Percentiles rank a stretch among this genome's conserved stretches.
These are phyloP conservation scores for Allolobophora icterica DNA, from an alignment of 2,888 invertebrate genomes.

Conservation along the genomic window DNA sequence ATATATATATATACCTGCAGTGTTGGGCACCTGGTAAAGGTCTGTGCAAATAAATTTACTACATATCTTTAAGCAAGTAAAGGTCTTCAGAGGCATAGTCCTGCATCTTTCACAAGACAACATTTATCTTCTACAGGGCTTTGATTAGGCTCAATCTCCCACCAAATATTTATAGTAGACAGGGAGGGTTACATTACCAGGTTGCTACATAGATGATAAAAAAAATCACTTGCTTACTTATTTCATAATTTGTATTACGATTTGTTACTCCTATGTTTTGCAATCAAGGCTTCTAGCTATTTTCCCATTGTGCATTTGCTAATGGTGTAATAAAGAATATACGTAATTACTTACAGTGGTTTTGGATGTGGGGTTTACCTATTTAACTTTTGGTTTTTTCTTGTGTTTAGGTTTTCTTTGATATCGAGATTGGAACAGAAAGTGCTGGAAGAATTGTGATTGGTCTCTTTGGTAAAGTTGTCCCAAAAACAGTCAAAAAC, in stretches of 20 bases:
- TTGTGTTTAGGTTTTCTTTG: constrained; percentile 81
- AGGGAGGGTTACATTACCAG: no score
- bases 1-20: no score
- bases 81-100: background rate
- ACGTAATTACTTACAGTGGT: background rate
- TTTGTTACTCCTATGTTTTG: no score
- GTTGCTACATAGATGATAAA: no score
- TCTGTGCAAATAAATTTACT: background rate
- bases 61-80: background rate
- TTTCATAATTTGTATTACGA: no score
- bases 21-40: background rate
- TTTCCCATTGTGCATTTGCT: no score
- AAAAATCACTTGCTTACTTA: no score
- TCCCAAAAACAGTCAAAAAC: constrained; percentile 86
- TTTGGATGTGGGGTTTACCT: no score
- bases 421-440: constrained; percentile 79
- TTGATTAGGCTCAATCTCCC: background rate
- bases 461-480: constrained; percentile 91
- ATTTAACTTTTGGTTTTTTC: background rate
- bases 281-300: no score
- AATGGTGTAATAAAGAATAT: no score
- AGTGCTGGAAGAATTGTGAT: constrained; percentile 70
- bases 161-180: background rate
- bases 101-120: no score
- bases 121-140: background rate